Percentiles rank a stretch among this genome's conserved stretches.
These are phyloP conservation scores for Gila orcuttii DNA, from an alignment of 2,113 vertebrate genomes.

Conservation along the genomic window DNA sequence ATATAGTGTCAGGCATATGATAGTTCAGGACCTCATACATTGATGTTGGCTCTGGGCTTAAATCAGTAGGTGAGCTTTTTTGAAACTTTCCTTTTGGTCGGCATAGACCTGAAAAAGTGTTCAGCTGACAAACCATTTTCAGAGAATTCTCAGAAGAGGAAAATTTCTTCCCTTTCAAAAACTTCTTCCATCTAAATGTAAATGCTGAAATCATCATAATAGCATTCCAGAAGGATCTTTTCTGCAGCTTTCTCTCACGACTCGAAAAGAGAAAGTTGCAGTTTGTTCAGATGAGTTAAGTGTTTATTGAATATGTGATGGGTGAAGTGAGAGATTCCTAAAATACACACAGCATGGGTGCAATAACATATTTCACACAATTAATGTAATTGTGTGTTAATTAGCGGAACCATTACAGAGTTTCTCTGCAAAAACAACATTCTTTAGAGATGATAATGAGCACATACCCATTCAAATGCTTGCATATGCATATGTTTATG, in stretches of 20 bases:
- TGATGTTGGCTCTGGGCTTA: background rate
- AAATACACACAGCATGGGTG: slow-evolving; percentile 19
- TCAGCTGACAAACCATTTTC: slow-evolving; percentile 39
- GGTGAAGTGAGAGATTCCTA: slow-evolving; percentile 19
- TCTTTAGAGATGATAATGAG: background rate
- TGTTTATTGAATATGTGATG: slow-evolving; percentile 32
- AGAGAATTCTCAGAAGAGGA: slow-evolving; percentile 45
- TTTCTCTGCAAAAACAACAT: background rate
- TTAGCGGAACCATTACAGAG: slow-evolving; percentile 25
- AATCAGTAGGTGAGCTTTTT: slow-evolving; percentile 1
- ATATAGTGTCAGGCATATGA: background rate
- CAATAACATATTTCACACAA: slow-evolving; percentile 24
- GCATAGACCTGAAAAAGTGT: slow-evolving; percentile 44
- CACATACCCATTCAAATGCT: background rate
- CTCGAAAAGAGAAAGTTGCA: background rate
- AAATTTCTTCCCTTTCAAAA: slow-evolving; percentile 60
- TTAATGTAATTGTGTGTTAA: slow-evolving; percentile 34
- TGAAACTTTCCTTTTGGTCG: background rate
- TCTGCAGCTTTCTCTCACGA: slow-evolving; percentile 13
- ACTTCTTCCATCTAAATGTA: slow-evolving; percentile 74
- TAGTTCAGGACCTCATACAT: background rate
- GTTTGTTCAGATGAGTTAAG: background rate
- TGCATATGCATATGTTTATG: background rate
- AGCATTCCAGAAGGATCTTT: slow-evolving; percentile 54
- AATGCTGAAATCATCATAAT: slow-evolving; percentile 67